Evolutionary conservation across 2,888 invertebrate species (phyloP).

Genomic region (Ischnus inquisitorius): DNA sequence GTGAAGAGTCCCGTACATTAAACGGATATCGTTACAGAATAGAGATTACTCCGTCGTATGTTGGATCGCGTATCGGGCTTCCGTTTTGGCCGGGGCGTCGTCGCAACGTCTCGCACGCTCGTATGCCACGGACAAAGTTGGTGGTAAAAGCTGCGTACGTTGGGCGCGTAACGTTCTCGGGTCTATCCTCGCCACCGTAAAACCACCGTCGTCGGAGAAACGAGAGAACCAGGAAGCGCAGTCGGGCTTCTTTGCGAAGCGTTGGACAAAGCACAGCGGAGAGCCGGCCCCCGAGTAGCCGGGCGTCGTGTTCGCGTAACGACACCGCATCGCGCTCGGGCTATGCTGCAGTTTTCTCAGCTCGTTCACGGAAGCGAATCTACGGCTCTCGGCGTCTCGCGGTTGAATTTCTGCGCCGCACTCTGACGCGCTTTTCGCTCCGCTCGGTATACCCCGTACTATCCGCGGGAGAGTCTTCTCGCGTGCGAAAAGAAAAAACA

Average conservation of each 20-base stretch:
- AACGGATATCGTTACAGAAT: background rate
- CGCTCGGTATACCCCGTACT: background rate
- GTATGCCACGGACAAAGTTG: background rate
- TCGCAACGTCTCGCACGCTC: constrained; percentile 40
- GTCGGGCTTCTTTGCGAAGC: constrained; percentile 69
- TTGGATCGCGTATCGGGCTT: constrained; percentile 29
- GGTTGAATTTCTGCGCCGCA: constrained; percentile 59
- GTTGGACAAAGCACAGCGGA: constrained; percentile 62
- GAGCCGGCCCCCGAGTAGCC: constrained; percentile 21
- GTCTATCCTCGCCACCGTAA: constrained; percentile 35
- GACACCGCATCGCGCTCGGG: constrained; percentile 21
- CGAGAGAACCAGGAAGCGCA: constrained; percentile 76
- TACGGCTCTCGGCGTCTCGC: constrained; percentile 54
- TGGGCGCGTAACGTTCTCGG: constrained; percentile 38
- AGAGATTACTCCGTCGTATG: background rate
- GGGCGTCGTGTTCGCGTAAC: constrained; percentile 45
- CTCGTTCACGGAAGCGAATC: constrained; percentile 66
- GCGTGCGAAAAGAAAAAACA: constrained; percentile 10
- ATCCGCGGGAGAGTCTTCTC: constrained; percentile 12
- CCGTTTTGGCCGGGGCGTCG: constrained; percentile 46
- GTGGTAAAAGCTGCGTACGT: constrained; percentile 27
- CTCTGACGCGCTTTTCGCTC: background rate
- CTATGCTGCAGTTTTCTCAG: constrained; percentile 27
- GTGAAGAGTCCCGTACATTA: background rate
- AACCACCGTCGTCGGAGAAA: constrained; percentile 72